Evolutionary conservation across 2,797 vertebrate genomes (phyloP), one percentile per base, ranked within the genome.

Genomic region (Dermochelys coriacea): DNA sequence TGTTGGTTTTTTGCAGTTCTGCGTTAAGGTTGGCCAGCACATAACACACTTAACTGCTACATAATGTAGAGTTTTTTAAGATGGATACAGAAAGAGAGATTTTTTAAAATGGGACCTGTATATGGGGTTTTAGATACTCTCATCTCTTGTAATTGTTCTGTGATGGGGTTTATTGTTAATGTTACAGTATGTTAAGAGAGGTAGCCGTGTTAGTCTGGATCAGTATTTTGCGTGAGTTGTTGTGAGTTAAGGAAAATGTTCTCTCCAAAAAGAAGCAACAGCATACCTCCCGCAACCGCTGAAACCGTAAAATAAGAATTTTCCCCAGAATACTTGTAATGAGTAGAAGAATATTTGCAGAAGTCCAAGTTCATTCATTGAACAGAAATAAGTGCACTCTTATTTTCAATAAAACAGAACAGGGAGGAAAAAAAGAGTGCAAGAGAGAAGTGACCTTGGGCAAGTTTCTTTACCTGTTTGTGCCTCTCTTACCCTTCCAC

Each of bases 271-370:
- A 85, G 74, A 82, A 91, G 91, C 25, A 92, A 64, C 93, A 91
- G 82, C 82, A 45, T 8, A 86, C 41, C 34, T 64, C 61, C 61
- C 85, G 74, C 85, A 93, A 93, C 93, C 96, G 79, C 94, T 95
- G 96, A 93, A 96, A 49, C 37, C 11, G 80, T 85, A 82, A 94
- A 95, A 91, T 94, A 93, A 94, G 85, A 91, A 94, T 94, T 96
- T 95, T 94, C 95, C 80, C 92, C 96, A 92, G 90, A 94, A 85
- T 93, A 21, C 83, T 91, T 50, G 2, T 68, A 95, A 94, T 82
- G 94, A 97, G 91, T 55, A 83, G 92, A 80, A 85, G 25, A 12
- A 86, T 86, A 85, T 94, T 55, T 61, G 83, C 86, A 94, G 93
- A 93, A 85, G 51, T 94, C 64, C 82, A 49, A n/a, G 52, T 94